Conservation (phyloP, 2,888 invertebrate genomes). For the Leptarthrus brevirostris region DNA sequence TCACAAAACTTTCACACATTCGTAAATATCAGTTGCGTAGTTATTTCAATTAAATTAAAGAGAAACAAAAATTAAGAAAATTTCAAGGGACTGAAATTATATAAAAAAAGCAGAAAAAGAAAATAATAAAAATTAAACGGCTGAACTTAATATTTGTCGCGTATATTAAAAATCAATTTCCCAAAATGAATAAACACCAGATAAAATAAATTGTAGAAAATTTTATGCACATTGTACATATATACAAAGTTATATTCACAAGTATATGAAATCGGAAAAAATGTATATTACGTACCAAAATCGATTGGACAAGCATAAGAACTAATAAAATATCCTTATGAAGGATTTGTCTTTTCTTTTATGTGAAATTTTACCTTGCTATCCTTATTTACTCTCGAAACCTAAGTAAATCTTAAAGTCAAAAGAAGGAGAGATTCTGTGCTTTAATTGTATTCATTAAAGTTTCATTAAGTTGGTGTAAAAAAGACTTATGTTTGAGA, state of each 20-base stretch:
- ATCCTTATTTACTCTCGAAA: too few species aligned
- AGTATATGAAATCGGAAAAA: constrained; percentile 25
- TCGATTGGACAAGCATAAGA: constrained; percentile 17
- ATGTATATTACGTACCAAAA: constrained; percentile 30
- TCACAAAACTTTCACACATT: constrained; percentile 15
- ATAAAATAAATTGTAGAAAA: constrained; percentile 30
- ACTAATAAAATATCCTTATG: constrained; percentile 28
- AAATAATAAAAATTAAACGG: not conserved
- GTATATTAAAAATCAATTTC: constrained; percentile 19
- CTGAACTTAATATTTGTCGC: not conserved
- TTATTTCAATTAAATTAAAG: constrained; percentile 24
- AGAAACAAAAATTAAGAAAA: not conserved
- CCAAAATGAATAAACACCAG: constrained; percentile 1
- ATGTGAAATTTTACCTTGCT: too few species aligned
- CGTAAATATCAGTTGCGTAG: constrained; percentile 30
- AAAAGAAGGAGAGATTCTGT: too few species aligned
- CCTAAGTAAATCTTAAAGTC: too few species aligned
- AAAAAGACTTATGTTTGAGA: too few species aligned
- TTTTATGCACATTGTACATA: constrained; percentile 35
- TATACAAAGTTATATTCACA: constrained; percentile 38
- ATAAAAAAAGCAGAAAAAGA: not conserved
- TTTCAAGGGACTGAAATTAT: constrained; percentile 26
- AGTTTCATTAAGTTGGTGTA: too few species aligned
- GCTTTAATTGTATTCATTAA: too few species aligned
- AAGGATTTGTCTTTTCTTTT: not conserved